Evolutionary conservation across 2,113 vertebrate species (phyloP), one percentile per base, ranked within the genome.

Genomic region (Sigmodon hispidus): DNA sequence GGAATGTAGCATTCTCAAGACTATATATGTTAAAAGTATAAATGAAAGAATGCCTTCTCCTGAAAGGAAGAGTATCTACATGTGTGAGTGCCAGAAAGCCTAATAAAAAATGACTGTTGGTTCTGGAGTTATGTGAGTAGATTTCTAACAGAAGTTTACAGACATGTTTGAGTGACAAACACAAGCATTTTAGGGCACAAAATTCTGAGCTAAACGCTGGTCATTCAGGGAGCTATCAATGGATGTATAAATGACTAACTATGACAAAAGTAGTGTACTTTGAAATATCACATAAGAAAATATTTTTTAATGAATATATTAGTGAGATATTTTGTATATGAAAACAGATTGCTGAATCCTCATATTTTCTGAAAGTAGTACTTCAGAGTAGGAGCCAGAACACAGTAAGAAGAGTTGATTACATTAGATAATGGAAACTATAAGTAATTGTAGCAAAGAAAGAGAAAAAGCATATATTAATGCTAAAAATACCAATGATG

Each of bases 51-150:
- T 87, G 10, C 12, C 4, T 90, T 80, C 93, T 26, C 12, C 57
- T 4, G 48, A 40, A 67, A 36, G 0, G 36, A 0, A 55, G 16
- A 80, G 5, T 34, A 5, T 21, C 5, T 40, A 16, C 29, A 29
- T 48, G 4, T 29, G 40, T 16, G 31, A 19, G 50, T 61, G 6
- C 19, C 3, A 34, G 13, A 19, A 22, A 9, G 26, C 9, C 63
- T 55, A 29, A 6, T 1, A 1, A 3, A 17, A 31, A 50, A 22
- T 10, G 0, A 2, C 1, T 16, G 21, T 36, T 76, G 5, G 0
- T 48, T 59, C 5, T 76, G 16, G 7, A 21, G 0, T 21, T 59
- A 19, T 4, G 12, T 15, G 16, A 50, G 4, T 16, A 77, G 59
- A 69, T 43, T 48, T 1, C 21, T 29, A 50, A 59, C 45, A 72